Evolutionary conservation across 2,888 invertebrate species (phyloP).

Genomic region (Stramonita haemastoma): DNA sequence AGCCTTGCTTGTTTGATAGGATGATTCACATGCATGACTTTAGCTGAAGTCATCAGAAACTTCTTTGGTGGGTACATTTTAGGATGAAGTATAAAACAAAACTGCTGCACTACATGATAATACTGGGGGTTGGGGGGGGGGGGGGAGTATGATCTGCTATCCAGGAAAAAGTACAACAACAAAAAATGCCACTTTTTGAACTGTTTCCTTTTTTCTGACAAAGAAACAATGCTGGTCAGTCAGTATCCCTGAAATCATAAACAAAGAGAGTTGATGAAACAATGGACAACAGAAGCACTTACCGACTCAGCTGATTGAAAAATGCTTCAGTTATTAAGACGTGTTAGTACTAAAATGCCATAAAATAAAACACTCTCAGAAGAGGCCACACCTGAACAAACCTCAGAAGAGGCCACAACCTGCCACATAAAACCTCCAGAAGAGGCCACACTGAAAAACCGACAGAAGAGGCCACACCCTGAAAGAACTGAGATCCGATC

Average conservation of each 20-base stretch:
- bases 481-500: not conserved
- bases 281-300: not conserved
- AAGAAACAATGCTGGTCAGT: not conserved
- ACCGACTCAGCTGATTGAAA: not conserved
- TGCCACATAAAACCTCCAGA: not conserved
- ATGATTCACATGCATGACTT: not conserved
- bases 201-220: too few relatives aligned
- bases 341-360: not conserved
- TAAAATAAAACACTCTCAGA: not conserved
- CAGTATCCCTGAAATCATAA: not conserved
- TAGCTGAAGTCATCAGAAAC: not conserved
- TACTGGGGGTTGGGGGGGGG: not conserved
- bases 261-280: not conserved
- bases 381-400: not conserved
- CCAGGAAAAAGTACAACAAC: not conserved
- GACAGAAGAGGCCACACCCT: not conserved
- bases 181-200: not conserved
- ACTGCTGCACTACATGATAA: not conserved
- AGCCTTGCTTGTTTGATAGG: not conserved
- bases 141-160: not conserved
- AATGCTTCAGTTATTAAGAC: not conserved
- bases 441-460: not conserved
- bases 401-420: not conserved
- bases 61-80: not conserved
- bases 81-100: not conserved